Base-by-base conservation (phyloP, 2,888 invertebrate genomes). In the Cyclophora punctaria region DNA sequence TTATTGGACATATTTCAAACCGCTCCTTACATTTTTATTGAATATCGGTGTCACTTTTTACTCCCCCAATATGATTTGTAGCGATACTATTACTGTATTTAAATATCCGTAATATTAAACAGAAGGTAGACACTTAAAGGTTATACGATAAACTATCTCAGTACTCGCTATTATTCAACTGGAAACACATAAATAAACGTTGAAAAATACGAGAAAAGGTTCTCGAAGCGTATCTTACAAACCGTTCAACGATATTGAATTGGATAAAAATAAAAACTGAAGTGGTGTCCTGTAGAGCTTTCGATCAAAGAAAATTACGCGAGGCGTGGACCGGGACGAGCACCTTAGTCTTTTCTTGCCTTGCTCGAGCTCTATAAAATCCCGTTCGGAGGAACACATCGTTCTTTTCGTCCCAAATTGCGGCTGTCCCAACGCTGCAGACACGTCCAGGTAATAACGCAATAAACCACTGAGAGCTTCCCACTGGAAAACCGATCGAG, bases 361-460 rank as follows among this genome's bases (percentile, higher is more conserved):
- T 66, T 67, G 69, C 67, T 71, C 71, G 69, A 80, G 80, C 78
- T 79, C 75, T 78, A 78, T 79, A 83, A 84, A 85, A 86, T 83
- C 81, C 80, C 78, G 82, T 80, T 83, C 73, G 76, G 76, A 73
- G 75, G 78, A 82, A 87, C 86, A 83, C 85, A 84, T 84, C 84
- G 81, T 80, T 78, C 83, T 81, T 83, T 83, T 81, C 81, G 76
- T 67, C 78, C 80, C 75, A 80, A 86, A 86, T 87, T 86, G 86
- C 83, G 82, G 81, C 77, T 80, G 85, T 83, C 83, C 83, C 83
- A 78, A 61, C 75, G 80, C 78, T 78, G 79, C 78, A 78, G 83
- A 84, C 85, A 83, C 84, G 86, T 87, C 82, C 86, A 88, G 87
- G 88, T 88, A 87, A 88, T 88, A 88, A 88, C 86, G 83, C 86